Conservation (phyloP, 2,797 vertebrate genomes). For the Pangasius mekongensis region DNA sequence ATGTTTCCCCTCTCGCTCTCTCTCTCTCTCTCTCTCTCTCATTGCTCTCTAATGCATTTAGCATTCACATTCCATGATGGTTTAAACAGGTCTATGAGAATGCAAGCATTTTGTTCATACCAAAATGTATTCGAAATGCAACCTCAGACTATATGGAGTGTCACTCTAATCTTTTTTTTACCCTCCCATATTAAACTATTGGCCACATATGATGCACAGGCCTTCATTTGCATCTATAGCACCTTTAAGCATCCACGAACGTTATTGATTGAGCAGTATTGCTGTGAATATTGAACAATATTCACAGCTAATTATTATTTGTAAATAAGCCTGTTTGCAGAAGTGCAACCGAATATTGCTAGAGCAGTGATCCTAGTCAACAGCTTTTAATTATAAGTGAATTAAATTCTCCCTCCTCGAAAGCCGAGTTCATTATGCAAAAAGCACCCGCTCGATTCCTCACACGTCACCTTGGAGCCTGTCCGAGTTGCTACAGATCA, state of each 20-base stretch:
- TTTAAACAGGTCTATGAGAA: constrained; percentile 55
- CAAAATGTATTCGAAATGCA: background rate
- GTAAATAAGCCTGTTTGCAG: constrained; percentile 47
- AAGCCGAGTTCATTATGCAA: constrained; percentile 49
- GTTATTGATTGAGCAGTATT: constrained; percentile 22
- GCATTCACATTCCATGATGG: constrained; percentile 56
- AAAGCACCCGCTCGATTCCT: constrained; percentile 43
- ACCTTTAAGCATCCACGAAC: background rate
- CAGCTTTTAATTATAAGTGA: constrained; percentile 50
- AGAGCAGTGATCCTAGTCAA: constrained; percentile 38
- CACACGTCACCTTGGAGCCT: constrained; percentile 49
- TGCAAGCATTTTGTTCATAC: constrained; percentile 44
- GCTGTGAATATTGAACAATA: constrained; percentile 26
- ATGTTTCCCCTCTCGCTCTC: constrained; percentile 4
- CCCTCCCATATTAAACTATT: constrained; percentile 17
- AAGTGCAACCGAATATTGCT: constrained; percentile 25
- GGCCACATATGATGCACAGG: background rate
- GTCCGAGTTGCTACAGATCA: constrained; percentile 51
- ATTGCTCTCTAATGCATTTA: constrained; percentile 51
- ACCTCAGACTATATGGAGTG: background rate
- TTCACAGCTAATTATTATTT: constrained; percentile 49
- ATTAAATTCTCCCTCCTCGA: constrained; percentile 44
- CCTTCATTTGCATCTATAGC: constrained; percentile 7
- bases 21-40: constrained; percentile 6
- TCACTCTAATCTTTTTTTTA: background rate